phyloP scores from a whole-genome alignment of 2,797 vertebrate genomes.

The Cottoperca gobio region DNA sequence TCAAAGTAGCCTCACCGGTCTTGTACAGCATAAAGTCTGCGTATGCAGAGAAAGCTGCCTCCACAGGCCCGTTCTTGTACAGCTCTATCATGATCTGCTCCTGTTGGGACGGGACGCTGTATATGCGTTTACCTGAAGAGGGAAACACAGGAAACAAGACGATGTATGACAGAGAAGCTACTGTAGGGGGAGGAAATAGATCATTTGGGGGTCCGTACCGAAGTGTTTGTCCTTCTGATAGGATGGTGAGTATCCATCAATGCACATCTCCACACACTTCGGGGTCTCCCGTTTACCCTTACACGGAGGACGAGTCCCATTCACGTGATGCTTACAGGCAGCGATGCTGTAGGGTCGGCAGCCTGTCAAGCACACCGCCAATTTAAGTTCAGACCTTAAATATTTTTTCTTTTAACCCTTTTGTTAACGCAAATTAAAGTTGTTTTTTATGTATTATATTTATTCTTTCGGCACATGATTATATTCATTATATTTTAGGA shows the following conservation, averaged over 20 bases:
- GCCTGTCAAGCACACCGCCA: constrained; percentile 76
- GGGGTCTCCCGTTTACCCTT: constrained; percentile 88
- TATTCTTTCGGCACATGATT: too few relatives aligned
- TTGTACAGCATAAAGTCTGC: constrained; percentile 92
- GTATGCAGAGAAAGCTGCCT: constrained; percentile 91
- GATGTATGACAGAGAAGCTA: neutral
- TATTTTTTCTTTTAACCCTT: too few relatives aligned
- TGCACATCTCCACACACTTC: constrained; percentile 83
- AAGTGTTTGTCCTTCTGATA: constrained; percentile 92
- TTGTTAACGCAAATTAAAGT: too few relatives aligned
- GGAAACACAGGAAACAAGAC: neutral
- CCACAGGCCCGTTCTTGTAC: constrained; percentile 93
- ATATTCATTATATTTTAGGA: too few relatives aligned
- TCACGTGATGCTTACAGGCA: constrained; percentile 94
- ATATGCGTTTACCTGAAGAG: constrained; percentile 83
- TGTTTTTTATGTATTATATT: too few relatives aligned
- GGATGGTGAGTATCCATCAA: constrained; percentile 84
- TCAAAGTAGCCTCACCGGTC: constrained; percentile 80
- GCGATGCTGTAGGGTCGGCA: constrained; percentile 92
- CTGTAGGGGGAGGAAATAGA: accelerated
- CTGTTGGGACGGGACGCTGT: constrained; percentile 82
- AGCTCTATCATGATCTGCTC: constrained; percentile 93
- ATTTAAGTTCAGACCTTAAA: neutral
- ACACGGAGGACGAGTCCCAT: constrained; percentile 90
- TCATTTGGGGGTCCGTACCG: constrained; percentile 74